Evolutionary conservation across 2,113 vertebrate species (phyloP).

Genomic region (Scalopus aquaticus): DNA sequence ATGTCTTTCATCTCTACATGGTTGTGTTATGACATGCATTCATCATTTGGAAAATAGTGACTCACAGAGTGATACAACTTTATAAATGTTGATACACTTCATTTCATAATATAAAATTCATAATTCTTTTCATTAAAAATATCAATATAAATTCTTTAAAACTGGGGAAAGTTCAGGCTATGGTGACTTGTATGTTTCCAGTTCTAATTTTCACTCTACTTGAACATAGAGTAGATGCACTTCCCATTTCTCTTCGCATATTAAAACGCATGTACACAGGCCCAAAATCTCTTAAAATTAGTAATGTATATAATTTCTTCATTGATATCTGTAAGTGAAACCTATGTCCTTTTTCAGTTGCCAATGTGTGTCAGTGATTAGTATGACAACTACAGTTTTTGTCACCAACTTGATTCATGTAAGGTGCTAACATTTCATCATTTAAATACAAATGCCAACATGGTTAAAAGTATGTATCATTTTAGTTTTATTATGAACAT

Average conservation of each 20-base stretch:
- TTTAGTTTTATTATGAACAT: neutral
- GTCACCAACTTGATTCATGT: neutral
- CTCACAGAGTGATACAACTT: neutral
- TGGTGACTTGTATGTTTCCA: neutral
- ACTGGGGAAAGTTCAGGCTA: neutral
- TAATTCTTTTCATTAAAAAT: neutral
- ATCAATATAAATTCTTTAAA: conserved; percentile 13
- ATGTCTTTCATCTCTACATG: neutral
- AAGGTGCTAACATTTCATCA: neutral
- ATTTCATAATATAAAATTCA: neutral
- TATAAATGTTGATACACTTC: neutral
- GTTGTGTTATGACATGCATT: neutral
- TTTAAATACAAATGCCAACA: neutral
- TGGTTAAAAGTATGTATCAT: neutral
- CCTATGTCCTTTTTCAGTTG: neutral
- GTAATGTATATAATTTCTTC: neutral
- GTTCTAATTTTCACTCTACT: neutral
- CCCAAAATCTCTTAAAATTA: neutral
- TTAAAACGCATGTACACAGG: neutral
- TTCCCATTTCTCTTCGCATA: too few species aligned
- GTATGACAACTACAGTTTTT: neutral
- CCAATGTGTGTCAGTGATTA: too few species aligned
- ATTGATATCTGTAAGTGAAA: neutral
- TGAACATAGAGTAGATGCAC: too few species aligned
- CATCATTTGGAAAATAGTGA: neutral